phyloP scores from a whole-genome alignment of 2,888 invertebrate genomes.

The Nycteola revayana region DNA sequence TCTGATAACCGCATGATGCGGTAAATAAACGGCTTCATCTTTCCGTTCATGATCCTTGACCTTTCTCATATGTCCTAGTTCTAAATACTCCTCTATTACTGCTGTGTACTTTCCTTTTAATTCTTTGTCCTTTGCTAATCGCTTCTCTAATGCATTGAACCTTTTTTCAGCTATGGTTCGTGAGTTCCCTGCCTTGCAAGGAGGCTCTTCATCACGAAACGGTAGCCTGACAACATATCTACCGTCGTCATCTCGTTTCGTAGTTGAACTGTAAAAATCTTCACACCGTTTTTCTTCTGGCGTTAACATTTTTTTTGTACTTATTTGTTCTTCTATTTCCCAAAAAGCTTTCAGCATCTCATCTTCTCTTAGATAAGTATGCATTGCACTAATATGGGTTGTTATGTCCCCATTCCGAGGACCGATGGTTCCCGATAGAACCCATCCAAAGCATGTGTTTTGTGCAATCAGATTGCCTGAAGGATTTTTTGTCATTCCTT shows the following conservation, averaged over 20 bases:
- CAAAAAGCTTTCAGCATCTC: constrained; percentile 16
- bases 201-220: constrained; percentile 5
- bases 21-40: constrained; percentile 21
- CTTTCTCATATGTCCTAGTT: no score
- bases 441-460: constrained; percentile 23
- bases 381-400: neutral
- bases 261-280: constrained; percentile 8
- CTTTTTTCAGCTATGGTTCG: constrained; percentile 9
- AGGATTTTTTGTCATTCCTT: constrained; percentile 8
- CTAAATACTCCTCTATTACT: no score
- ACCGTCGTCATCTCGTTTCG: constrained; percentile 3
- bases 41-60: no score
- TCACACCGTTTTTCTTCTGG: constrained; percentile 15
- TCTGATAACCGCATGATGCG: no score
- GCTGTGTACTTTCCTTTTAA: no score
- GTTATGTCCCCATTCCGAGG: neutral
- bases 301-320: constrained; percentile 7
- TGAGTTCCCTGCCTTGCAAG: constrained; percentile 3
- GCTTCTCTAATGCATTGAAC: no score
- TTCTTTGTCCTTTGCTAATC: no score
- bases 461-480: constrained; percentile 16
- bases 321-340: constrained; percentile 19
- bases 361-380: constrained; percentile 8
- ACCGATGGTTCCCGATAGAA: constrained; percentile 25
- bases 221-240: constrained; percentile 8